Base-by-base conservation (phyloP, 2,797 vertebrate genomes). In the Platalea minor region DNA sequence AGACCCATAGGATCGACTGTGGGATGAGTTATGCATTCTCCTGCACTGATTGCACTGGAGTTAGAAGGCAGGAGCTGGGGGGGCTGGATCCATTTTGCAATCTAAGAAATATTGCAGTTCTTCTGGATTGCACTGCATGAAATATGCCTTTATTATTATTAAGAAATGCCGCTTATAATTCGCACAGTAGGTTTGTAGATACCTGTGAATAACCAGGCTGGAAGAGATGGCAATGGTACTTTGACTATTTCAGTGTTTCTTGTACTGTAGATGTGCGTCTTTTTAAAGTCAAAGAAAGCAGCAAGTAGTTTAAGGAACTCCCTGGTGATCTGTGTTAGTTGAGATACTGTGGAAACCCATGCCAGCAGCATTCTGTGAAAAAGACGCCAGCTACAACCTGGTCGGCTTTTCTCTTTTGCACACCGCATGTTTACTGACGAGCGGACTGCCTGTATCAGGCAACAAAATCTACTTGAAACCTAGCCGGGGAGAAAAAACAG, bases 51-150 rank as follows among this genome's bases (percentile, higher is more conserved):
- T 75, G 64, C 51, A 9, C 50, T 93, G 73, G 60, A 85, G 51
- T 43, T 74, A 89, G 79, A 87, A 88, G 77, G 33, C 75, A 68
- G 70, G 33, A 77, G 54, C 53, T 35, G 59, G 54, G 8, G 24
- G 26, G 25, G 50, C 13, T 2, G 28, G 81, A 81, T 67, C 26
- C 29, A 17, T 69, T 48, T 75, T 8, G 8, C 88, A 93, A 81
- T 88, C 93, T 83, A 89, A 85, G 87, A 96, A 91, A 85, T 89
- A 35, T 17, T 68, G 85, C 70, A 57, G 18, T 85, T 96, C 69
- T 95, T 93, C 59, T 88, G 63, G 59, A 84, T 50, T 94, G 41
- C 53, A 35, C 33, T 88, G 31, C 35, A 17, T 91, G 48, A 96
- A 90, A 75, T 51, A 53, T 21, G 26, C 45, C 14, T 37, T 82